Evolutionary conservation across 2,888 invertebrate genomes (phyloP), one percentile per base, ranked within the genome.

Genomic region (Lydus trimaculatus): DNA sequence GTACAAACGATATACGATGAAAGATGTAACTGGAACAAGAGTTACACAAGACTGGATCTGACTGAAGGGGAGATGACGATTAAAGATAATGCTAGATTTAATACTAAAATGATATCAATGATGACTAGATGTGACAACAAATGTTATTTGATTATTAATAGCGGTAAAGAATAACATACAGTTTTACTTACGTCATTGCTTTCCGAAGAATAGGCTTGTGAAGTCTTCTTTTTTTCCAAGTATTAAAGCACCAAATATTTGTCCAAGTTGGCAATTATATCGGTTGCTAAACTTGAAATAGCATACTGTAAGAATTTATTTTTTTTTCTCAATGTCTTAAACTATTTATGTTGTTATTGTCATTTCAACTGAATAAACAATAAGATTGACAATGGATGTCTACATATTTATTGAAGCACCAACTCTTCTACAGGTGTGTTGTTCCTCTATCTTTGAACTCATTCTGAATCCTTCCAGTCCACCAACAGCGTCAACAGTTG

Each of bases 401-500:
- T 33, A 58, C 58, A 48, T 33, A 65, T 69, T 66, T 66, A 65
- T 76, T 36, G 61, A 31, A 43, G 71, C 71, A 71, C 61, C 66
- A 11, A 13, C 52, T 63, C 48, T 69, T 69, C 70, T 72, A 76
- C 74, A 78, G 76, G 76, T 76, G 76, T 76, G 71, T 79, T 77
- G 75, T 72, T 76, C 73, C 15, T 20, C 31, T 36, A 13, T 33
- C 9, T 13, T 58, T 36, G 5, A 1, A 31, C 6, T 6, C 17
- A 17, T 7, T 43, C 48, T 73, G 73, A 75, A 73, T 72, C 72
- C 75, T 76, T 77, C 78, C 76, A 75, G 74, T 75, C 73, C 76
- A 75, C 75, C 77, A 61, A 75, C 73, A 59, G 15, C 25, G 25
- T 74, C 80, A 81, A 78, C 82, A 82, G 83, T 82, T 81, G 83